Evolutionary conservation across 2,113 vertebrate species (phyloP), one percentile per base, ranked within the genome.

Genomic region (Corythaeola cristata): DNA sequence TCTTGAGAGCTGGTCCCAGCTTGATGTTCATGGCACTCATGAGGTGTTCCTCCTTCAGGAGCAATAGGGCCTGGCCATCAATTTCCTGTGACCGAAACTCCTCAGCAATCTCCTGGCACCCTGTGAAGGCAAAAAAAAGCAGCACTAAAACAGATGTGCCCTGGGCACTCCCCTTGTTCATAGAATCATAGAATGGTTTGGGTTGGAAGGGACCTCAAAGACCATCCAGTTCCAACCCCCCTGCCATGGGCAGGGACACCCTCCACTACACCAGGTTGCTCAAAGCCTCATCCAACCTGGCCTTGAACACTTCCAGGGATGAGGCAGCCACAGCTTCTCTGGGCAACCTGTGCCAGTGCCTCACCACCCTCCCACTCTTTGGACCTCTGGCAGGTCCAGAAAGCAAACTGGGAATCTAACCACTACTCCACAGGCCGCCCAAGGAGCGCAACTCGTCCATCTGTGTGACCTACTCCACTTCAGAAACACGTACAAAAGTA

Each of bases 21-120:
- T 99, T 99, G 97, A 99, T 99, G 92, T 99, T 99, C 99, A 99
- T 99, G 85, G 99, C 99, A 96, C 99, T 99, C 98, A 99, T 99
- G 52, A 99, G 99, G 82, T 99, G 99, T 78, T 99, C 99, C 94
- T 99, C 99, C 88, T 99, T 99, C 92, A 99, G 98, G 68, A 99
- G 98, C 95, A 99, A 95, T 86, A 99, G 98, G 47, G 99, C 99
- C 97, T 99, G 99, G 32, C 99, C 99, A 41, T 99, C 99, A 52
- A 99, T 99, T 97, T 99, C 99, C 98, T 99, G 99, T 9, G 99
- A 99, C 59, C 99, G 98, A 96, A 99, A 99, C 90, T 99, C 99
- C 60, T 98, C 98, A 5, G 99, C 99, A 94, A 99, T 98, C 94
- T 99, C 99, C 94, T 99, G 99, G 89, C 99, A 99, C n/a, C 99